Evolutionary conservation across 2,888 invertebrate species (phyloP), one percentile per base, ranked within the genome.

Genomic region (Notodonta ziczac): DNA sequence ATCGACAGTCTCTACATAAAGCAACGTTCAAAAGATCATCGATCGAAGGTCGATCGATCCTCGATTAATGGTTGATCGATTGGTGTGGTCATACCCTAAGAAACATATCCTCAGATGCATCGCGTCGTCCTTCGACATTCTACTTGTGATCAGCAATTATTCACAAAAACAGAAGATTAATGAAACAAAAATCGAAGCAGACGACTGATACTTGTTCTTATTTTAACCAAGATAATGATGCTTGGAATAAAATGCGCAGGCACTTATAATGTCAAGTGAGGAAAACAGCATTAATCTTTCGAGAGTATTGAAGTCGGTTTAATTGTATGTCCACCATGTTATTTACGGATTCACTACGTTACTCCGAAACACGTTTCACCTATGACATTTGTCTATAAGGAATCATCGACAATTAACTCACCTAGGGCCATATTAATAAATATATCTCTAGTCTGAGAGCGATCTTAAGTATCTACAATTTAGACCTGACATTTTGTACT

Each of bases 121-220:
- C 63, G 66, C 59, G 72, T 64, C 62, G 79, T 78, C 83, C 83
- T 82, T 85, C 78, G 73, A 60, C 44, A 65, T 68, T 72, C 77
- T 68, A 77, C 75, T 78, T 80, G 78, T 77, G 59, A 74, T 77
- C 63, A 60, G 63, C 70, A 73, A 75, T 78, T 80, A 77, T 74
- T 75, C 67, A 70, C 73, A 76, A 75, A 73, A 63, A 65, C 62
- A 62, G 57, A 59, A 64, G 65, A 66, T 62, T 64, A 62, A 67
- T 71, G 66, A 73, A 76, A 75, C 67, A 73, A 73, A 72, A 80
- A 73, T 62, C 66, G 61, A 57, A 63, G 66, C 63, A 59, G 63
- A 65, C 65, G 46, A 53, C 14, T 56, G 40, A 57, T 60, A 55
- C 67, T 69, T 69, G 63, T 66, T 73, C 66, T 74, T 76, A 63